Conservation (phyloP, 2,888 invertebrate species). For the Allolobophora icterica region DNA sequence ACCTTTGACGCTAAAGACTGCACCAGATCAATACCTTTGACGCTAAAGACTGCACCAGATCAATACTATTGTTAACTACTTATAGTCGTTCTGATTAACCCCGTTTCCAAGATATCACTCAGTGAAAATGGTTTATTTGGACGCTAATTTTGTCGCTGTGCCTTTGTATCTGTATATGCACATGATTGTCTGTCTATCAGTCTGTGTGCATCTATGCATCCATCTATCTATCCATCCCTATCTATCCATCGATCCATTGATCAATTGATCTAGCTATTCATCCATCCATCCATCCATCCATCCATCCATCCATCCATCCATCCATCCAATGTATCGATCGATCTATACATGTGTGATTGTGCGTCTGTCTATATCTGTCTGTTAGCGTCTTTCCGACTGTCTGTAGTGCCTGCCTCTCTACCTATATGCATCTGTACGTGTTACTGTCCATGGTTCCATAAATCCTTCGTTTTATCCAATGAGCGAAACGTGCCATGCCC, state of each 20-base stretch:
- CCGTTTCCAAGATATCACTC: too few relatives aligned
- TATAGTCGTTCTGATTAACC: too few relatives aligned
- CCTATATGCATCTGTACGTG: background rate
- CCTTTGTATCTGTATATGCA: conserved; percentile 32
- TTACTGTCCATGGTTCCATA: background rate
- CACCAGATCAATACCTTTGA: too few relatives aligned
- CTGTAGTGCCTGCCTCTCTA: background rate
- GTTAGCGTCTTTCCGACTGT: background rate
- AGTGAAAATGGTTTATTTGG: conserved; percentile 3
- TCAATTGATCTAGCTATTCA: background rate
- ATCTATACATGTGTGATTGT: background rate
- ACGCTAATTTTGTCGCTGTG: conserved; percentile 30
- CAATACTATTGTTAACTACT: too few relatives aligned
- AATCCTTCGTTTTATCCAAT: background rate
- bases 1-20: too few relatives aligned
- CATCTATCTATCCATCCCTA: too few relatives aligned
- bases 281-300: background rate
- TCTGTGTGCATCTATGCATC: too few relatives aligned
- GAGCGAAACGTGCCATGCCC: background rate
- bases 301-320: background rate
- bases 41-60: too few relatives aligned
- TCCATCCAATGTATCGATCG: background rate
- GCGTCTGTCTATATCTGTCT: background rate
- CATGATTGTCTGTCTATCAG: background rate
- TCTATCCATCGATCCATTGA: background rate